Evolutionary conservation across 1,140 invertebrate species (phyloP).

Genomic region (Phortica variegata): DNA sequence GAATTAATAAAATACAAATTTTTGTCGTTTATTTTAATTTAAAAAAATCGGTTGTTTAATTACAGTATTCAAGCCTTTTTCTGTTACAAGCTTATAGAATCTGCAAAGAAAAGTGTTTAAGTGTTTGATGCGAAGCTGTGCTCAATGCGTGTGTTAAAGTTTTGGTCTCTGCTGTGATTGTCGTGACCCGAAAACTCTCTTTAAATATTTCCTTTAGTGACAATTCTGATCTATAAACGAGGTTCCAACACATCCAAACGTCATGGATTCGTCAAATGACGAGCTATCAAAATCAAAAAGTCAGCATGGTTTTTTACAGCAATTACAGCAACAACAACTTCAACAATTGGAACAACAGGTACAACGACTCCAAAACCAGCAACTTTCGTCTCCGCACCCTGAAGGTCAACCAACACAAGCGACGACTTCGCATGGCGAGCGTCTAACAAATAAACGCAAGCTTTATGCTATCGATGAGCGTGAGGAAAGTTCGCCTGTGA

Average conservation of each 20-base stretch:
- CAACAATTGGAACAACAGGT: too few relatives aligned
- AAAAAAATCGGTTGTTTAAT: too few relatives aligned
- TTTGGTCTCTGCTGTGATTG: slow-evolving; percentile 34
- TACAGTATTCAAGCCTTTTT: too few relatives aligned
- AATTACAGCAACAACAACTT: slow-evolving; percentile 3
- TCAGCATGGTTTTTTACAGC: slow-evolving; percentile 9
- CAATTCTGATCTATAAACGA: slow-evolving; percentile 2
- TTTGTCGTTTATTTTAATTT: too few relatives aligned
- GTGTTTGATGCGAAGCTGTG: not conserved
- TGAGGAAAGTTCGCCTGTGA: slow-evolving; percentile 31
- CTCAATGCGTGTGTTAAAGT: slow-evolving; percentile 21
- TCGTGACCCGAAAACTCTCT: slow-evolving; percentile 1
- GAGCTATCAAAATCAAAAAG: too few relatives aligned
- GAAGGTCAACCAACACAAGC: too few relatives aligned
- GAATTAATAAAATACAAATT: too few relatives aligned
- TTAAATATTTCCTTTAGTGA: not conserved
- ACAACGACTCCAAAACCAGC: not conserved
- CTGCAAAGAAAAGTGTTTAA: too few relatives aligned
- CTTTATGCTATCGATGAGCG: slow-evolving; percentile 44
- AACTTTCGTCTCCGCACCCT: too few relatives aligned
- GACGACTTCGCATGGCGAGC: slow-evolving; percentile 11
- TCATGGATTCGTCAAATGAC: slow-evolving; percentile 42
- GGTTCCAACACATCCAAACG: too few relatives aligned
- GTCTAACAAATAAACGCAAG: slow-evolving; percentile 31
- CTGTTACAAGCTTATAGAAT: too few relatives aligned